Evolutionary conservation across 2,797 vertebrate genomes (phyloP).

Genomic region (Valencia hispanica): DNA sequence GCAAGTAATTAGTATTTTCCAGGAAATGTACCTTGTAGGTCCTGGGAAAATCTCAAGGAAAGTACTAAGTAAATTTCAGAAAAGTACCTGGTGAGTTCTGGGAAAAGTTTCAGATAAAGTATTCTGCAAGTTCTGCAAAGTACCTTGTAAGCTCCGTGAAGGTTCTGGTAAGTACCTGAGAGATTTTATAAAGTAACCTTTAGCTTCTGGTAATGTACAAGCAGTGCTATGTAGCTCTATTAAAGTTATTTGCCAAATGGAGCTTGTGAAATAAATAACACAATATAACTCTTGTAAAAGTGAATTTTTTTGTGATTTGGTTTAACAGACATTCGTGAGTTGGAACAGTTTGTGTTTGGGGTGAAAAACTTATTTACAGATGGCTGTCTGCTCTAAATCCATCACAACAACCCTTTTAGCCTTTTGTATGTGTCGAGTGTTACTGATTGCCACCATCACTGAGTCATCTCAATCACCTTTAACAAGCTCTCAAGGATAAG

Average conservation of each 20-base stretch:
- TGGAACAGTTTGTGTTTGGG: neutral
- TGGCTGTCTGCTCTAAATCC: constrained; percentile 28
- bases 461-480: constrained; percentile 75
- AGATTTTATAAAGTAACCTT: neutral
- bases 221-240: neutral
- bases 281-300: neutral
- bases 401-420: constrained; percentile 42
- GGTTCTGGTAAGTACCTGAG: neutral
- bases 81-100: neutral
- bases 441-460: constrained; percentile 43
- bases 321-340: neutral
- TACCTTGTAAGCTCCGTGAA: neutral
- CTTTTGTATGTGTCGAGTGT: constrained; percentile 41
- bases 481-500: constrained; percentile 79
- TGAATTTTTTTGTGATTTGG: neutral
- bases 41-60: too few species aligned
- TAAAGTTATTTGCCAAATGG: neutral
- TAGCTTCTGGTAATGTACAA: neutral
- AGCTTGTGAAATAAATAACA: neutral
- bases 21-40: neutral
- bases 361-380: constrained; percentile 22
- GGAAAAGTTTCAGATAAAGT: neutral
- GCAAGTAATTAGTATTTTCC: too few species aligned
- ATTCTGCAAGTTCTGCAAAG: neutral
- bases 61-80: too few species aligned